These are phyloP conservation scores for Copidosoma aretas DNA, from an alignment of 2,888 invertebrate species.

Conservation along the genomic window DNA sequence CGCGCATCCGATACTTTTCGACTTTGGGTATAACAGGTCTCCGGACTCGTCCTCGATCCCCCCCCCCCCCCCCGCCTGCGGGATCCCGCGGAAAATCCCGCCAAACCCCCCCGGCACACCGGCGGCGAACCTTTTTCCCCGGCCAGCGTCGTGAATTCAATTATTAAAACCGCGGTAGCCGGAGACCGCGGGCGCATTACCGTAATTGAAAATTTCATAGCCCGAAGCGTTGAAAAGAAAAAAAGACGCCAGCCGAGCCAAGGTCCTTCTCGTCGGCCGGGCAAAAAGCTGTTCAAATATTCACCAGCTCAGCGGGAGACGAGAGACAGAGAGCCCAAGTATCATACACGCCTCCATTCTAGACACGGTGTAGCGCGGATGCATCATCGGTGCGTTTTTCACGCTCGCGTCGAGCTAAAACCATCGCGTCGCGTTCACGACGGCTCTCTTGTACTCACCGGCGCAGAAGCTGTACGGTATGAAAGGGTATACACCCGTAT, in stretches of 20 bases:
- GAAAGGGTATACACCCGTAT: too few relatives aligned
- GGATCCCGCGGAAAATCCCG: neutral
- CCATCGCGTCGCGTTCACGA: neutral
- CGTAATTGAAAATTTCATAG: constrained; percentile 12
- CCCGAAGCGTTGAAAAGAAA: neutral
- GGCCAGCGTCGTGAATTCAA: neutral
- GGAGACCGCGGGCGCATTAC: constrained; percentile 1
- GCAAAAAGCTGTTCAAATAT: too few relatives aligned
- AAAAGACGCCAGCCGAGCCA: too few relatives aligned
- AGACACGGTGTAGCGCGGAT: too few relatives aligned
- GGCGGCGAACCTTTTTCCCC: neutral
- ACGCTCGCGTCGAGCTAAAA: neutral
- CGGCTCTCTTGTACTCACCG: too few relatives aligned
- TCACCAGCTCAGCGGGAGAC: too few relatives aligned
- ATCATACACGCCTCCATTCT: too few relatives aligned
- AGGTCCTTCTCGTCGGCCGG: too few relatives aligned
- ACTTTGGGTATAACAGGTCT: neutral
- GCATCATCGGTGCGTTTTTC: too few relatives aligned
- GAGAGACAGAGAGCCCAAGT: too few relatives aligned
- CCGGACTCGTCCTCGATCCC: neutral
- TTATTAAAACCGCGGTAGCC: constrained; percentile 7
- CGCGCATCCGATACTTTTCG: too few relatives aligned
- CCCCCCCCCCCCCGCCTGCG: neutral
- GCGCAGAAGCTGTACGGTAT: too few relatives aligned
- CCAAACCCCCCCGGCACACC: neutral